phyloP scores from a whole-genome alignment of 2,888 invertebrate genomes.

The Cecidostiba fungosa region DNA sequence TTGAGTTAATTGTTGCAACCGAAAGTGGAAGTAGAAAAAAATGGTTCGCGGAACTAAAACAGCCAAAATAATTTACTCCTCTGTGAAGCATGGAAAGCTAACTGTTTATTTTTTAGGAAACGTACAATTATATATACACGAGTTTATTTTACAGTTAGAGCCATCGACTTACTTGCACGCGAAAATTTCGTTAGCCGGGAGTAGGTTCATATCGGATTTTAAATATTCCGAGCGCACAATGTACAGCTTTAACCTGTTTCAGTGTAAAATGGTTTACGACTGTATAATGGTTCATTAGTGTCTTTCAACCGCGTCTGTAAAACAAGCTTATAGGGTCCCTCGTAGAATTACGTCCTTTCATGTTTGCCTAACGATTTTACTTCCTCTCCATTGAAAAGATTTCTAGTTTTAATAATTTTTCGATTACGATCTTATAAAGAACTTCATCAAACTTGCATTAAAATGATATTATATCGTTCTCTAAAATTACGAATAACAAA shows the following conservation, averaged over 20 bases:
- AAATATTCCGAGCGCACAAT: slow-evolving; percentile 17
- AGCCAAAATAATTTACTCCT: not conserved
- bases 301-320: not conserved
- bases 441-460: not conserved
- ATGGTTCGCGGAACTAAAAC: too few relatives aligned
- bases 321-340: not conserved
- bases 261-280: slow-evolving; percentile 10
- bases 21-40: too few relatives aligned
- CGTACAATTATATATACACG: not conserved
- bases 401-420: not conserved
- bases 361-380: not conserved
- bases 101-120: not conserved
- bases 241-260: not conserved
- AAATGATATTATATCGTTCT: not conserved
- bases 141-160: slow-evolving; percentile 6
- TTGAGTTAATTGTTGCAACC: too few relatives aligned
- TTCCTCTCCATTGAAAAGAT: not conserved
- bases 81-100: not conserved
- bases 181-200: slow-evolving; percentile 13
- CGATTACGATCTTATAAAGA: not conserved
- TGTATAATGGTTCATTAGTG: slow-evolving; percentile 11
- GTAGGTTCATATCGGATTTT: slow-evolving; percentile 36
- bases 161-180: slow-evolving; percentile 1
- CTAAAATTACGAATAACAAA: not conserved
- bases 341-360: not conserved